Percentiles rank a stretch among this genome's conserved stretches.
Evolutionary conservation across 2,113 vertebrate genomes (phyloP).

Genomic region (Phaethornis superciliosus): DNA sequence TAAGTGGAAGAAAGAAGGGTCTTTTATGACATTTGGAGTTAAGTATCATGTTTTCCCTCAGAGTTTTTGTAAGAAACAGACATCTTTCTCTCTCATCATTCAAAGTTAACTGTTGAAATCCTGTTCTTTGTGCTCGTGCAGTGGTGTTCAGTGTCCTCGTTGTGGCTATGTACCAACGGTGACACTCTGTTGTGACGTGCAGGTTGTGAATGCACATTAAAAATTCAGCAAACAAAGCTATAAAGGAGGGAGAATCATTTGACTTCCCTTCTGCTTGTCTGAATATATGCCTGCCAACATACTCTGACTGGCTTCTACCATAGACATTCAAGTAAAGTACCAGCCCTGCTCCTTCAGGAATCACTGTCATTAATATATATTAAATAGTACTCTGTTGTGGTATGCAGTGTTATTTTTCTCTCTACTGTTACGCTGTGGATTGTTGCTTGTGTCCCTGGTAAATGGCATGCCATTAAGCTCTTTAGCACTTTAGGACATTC

Average conservation of each 20-base stretch:
- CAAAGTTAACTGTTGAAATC: neutral
- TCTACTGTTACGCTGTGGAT: slow-evolving; percentile 45
- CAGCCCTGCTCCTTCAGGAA: neutral
- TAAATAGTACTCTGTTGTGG: slow-evolving; percentile 35
- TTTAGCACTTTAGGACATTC: slow-evolving; percentile 61
- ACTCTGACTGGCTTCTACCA: neutral
- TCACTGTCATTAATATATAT: neutral
- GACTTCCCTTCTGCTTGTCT: neutral
- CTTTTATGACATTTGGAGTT: neutral
- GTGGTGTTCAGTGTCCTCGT: neutral
- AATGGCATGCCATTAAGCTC: slow-evolving; percentile 70
- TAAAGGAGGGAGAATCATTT: accelerated
- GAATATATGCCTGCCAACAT: neutral
- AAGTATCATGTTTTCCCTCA: neutral
- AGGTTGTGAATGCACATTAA: neutral
- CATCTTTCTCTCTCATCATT: neutral
- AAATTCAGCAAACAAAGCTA: neutral
- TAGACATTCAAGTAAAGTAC: neutral
- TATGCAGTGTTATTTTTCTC: slow-evolving; percentile 44
- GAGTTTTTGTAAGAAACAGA: neutral
- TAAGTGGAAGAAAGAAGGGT: neutral
- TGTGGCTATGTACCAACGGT: accelerated
- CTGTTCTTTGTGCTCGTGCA: neutral
- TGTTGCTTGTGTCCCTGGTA: slow-evolving; percentile 63
- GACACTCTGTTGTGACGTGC: neutral